Evolutionary conservation across 2,888 invertebrate genomes (phyloP), one percentile per base, ranked within the genome.

Genomic region (Pegoplata infirma): DNA sequence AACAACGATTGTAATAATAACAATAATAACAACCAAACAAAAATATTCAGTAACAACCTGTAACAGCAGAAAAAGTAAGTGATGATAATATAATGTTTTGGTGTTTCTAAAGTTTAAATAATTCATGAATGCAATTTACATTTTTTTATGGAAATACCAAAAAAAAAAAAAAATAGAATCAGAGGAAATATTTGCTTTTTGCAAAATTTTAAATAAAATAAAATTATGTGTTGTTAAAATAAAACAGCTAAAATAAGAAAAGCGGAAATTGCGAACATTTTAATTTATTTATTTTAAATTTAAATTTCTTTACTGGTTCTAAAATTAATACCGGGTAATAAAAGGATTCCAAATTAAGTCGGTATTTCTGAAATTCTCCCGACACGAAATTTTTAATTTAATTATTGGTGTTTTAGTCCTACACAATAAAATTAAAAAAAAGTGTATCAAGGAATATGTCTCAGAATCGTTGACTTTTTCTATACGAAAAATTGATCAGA

Each of bases 41-140:
- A n/a, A n/a, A n/a, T n/a, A n/a, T n/a, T n/a, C 5, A 5, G 7
- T n/a, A 6, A 8, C 66, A 64, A 53, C 8, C 32, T 10, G 6
- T 56, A 12, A 3, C 14, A 61, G 16, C 14, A 21, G 6, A 12
- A 19, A 47, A 23, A 14, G 8, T 32, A 23, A 53, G 16, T 63
- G 55, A 59, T 47, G 25, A 69, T 51, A 71, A 74, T 71, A 58
- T 74, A 61, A 61, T 74, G 82, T 69, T 83, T 46, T 47, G 67
- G 46, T 67, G 21, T 61, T 75, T 67, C 32, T 36, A 25, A 56
- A 68, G 82, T 81, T 83, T 87, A 85, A 85, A 87, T 86, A 83
- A 85, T 86, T 86, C 86, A 86, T 84, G 84, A 85, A 84, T 86
- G 84, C 84, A 86, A 85, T 86, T 86, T 86, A 84, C 84, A 81